Base-by-base conservation (phyloP, 2,888 invertebrate species). In the Hirtodrosophila duncani region DNA sequence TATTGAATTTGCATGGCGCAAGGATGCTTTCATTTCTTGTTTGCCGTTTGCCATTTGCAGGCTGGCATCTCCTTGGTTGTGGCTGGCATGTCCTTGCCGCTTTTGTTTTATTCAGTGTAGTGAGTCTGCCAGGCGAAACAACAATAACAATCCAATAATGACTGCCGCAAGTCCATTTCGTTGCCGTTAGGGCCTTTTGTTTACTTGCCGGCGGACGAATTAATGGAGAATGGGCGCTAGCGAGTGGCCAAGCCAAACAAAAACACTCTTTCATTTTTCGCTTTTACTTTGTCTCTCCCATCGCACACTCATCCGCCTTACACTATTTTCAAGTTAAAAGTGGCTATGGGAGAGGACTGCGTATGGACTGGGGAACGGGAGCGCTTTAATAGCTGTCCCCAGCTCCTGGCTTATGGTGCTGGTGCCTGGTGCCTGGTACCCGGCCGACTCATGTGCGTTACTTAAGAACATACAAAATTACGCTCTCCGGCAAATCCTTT, bases 1-100 rank as follows among this genome's bases (percentile, higher is more conserved):
- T 82, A 78, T 82, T 78, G 81, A 78, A 82, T 78, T 81, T 82
- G 62, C 81, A 64, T 71, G 61, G 50, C 49, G 33, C 50, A 36
- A 49, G 52, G 58, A 43, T 53, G 60, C 59, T 60, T 59, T 52
- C 67, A 52, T 56, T 61, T 43, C 53, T 49, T 60, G 56, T 60
- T 59, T 55, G 44, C 38, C 30, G 26, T 38, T 43, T 46, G 53
- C 31, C 41, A 33, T 14, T 23, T 7, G 30, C 27, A 17, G 13
- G 30, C 17, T 37, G 11, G 27, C 20, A 18, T 18, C 9, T 34
- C 36, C 38, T 48, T n/a, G n/a, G n/a, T n/a, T n/a, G n/a, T n/a
- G n/a, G n/a, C 34, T 8, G 6, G 50, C 18, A 27, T 33, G 38
- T 38, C 33, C 14, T 26, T 18, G 10, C 59, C 58, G 50, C 50